Conservation (phyloP, 2,113 vertebrate genomes). For the Hydrochoerus hydrochaeris region DNA sequence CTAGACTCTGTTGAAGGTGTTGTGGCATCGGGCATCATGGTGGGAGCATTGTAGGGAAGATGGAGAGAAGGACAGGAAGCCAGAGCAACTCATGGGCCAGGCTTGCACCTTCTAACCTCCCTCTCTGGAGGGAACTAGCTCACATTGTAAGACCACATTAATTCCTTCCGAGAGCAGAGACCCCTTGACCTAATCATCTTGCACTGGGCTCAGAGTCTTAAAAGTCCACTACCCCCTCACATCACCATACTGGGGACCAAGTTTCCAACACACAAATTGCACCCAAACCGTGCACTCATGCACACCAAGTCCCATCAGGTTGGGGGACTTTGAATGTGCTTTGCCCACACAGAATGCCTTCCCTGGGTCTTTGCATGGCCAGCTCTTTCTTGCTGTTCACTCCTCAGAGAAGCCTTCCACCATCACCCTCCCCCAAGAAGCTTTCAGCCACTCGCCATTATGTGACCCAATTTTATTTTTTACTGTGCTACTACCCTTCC, state of each 20-base stretch:
- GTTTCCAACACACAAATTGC: neutral
- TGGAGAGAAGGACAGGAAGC: neutral
- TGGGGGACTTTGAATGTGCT: neutral
- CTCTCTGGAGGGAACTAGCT: neutral
- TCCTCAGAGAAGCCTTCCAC: neutral
- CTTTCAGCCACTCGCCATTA: neutral
- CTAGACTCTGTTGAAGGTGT: neutral
- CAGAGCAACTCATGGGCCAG: neutral
- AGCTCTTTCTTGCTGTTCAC: neutral
- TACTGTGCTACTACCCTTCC: too few species aligned
- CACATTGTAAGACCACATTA: neutral
- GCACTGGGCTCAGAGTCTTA: neutral
- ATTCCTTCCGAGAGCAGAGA: neutral
- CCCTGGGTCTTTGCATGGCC: neutral
- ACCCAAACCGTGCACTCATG: neutral
- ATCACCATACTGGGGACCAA: neutral
- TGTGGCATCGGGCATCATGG: too few species aligned
- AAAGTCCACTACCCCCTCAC: neutral
- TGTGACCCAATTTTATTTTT: neutral
- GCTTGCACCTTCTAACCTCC: neutral
- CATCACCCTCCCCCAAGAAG: too few species aligned
- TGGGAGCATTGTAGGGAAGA: neutral
- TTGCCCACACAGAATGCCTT: neutral
- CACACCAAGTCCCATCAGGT: neutral
- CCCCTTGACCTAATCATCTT: neutral